These are phyloP conservation scores for Cydia splendana DNA, from an alignment of 1,140 invertebrate species.

Conservation along the genomic window DNA sequence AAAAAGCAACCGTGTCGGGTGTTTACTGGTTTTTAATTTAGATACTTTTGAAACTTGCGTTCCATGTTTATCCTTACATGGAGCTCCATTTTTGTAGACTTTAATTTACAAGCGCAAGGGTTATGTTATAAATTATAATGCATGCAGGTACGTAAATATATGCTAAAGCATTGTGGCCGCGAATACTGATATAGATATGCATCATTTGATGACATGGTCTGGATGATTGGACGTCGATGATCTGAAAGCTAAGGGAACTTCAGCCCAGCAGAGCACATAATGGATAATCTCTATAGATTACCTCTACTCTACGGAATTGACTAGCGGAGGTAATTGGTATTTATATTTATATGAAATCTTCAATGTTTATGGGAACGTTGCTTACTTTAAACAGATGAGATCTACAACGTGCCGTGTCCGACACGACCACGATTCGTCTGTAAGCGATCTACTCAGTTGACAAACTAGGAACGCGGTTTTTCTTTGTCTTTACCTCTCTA, in stretches of 20 bases:
- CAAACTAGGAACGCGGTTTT: not conserved
- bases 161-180: too few species aligned
- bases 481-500: too few species aligned
- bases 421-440: not conserved
- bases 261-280: not conserved
- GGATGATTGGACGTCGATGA: not conserved
- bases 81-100: too few species aligned
- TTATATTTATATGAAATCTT: not conserved
- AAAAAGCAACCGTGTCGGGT: too few species aligned
- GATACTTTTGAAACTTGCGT: too few species aligned
- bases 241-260: not conserved
- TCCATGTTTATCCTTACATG: too few species aligned
- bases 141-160: too few species aligned
- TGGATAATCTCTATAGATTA: not conserved
- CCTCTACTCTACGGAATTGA: not conserved
- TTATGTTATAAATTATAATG: too few species aligned
- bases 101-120: too few species aligned
- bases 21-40: too few species aligned
- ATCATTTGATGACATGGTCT: too few species aligned
- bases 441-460: not conserved
- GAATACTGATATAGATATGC: too few species aligned
- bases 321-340: not conserved
- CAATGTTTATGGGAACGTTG: not conserved
- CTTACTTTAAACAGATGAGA: slow-evolving; percentile 23
- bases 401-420: not conserved